These are phyloP conservation scores for Melipona quadrifasciata DNA, from an alignment of 1,140 invertebrate species.

Conservation along the genomic window DNA sequence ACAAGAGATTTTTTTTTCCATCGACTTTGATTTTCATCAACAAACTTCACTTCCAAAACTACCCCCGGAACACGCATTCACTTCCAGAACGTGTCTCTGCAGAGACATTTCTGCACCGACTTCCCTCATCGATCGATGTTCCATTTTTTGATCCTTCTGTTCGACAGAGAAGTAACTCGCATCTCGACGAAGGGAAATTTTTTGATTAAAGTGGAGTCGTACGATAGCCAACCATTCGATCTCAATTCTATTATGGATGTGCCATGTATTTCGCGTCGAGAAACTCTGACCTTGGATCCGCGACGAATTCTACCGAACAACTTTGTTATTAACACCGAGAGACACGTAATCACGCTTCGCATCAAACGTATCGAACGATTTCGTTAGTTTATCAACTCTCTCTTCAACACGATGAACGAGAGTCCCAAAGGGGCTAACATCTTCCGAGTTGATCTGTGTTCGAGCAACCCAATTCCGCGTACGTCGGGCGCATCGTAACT, in stretches of 20 bases:
- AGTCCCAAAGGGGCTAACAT: neutral
- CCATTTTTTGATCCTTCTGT: neutral
- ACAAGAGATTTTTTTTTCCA: neutral
- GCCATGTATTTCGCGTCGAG: too few relatives aligned
- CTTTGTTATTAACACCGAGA: neutral
- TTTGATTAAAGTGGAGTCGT: constrained; percentile 25
- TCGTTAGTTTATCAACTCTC: neutral
- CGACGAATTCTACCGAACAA: neutral
- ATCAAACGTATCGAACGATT: neutral
- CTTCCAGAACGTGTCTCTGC: too few relatives aligned
- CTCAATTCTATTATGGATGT: neutral
- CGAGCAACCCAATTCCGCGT: neutral
- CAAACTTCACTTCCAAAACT: neutral
- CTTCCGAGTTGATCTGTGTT: too few relatives aligned
- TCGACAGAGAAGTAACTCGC: neutral
- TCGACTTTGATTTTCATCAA: neutral
- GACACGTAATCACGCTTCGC: constrained; percentile 1
- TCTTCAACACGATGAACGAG: neutral
- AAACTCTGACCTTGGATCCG: neutral
- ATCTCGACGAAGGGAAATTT: neutral
- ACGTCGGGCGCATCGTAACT: neutral
- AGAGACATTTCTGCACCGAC: neutral
- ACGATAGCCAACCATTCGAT: neutral
- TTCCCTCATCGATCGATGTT: neutral
- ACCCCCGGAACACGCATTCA: neutral